Base-by-base conservation (phyloP, 1,140 invertebrate genomes). In the Drosophila rhopaloa region DNA sequence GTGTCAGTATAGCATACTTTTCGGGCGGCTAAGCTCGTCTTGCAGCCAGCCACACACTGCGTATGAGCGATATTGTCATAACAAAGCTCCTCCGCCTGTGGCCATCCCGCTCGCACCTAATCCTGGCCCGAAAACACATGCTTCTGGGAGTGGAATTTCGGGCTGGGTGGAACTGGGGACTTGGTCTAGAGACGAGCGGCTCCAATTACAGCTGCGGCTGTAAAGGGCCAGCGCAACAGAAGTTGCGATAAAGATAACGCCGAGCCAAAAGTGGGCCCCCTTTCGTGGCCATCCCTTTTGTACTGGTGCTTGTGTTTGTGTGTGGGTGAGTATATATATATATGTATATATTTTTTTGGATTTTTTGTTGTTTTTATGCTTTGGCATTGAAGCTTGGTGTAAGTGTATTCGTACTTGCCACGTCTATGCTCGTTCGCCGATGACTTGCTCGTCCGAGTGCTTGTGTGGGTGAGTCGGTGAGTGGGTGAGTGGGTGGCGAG, bases 181-280 rank as follows among this genome's bases (percentile, higher is more conserved):
- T 68, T 53, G 19, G 51, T 32, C 67, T 70, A 57, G 51, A 56
- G 68, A 58, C 51, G 29, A 41, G 66, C 60, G 66, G 53, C 66
- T 72, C 68, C 68, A 71, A 72, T 72, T 72, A 72, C 81, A 76
- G 73, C 61, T 51, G 81, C 56, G 81, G 51, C 68, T 71, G 74
- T 70, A 72, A 60, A 74, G 79, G 65, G 59, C 19, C 73, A 85
- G 74, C 63, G 38, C 55, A 73, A 65, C 76, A 67, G 74, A 77
- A 79, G 53, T 73, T 46, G 70, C 77, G 68, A 83, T 88, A 86
- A 86, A 86, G 82, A 86, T 86, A 86, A 83, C 79, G 61, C 53
- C 74, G 47, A 86, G 82, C 78, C 82, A 67, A 86, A 82, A 86
- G 47, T 40, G 51, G 56, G 38, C 19, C 35, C 29, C 40, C 37